Conservation (phyloP, 1,140 invertebrate species). For the Pachypeltis micranthus region DNA sequence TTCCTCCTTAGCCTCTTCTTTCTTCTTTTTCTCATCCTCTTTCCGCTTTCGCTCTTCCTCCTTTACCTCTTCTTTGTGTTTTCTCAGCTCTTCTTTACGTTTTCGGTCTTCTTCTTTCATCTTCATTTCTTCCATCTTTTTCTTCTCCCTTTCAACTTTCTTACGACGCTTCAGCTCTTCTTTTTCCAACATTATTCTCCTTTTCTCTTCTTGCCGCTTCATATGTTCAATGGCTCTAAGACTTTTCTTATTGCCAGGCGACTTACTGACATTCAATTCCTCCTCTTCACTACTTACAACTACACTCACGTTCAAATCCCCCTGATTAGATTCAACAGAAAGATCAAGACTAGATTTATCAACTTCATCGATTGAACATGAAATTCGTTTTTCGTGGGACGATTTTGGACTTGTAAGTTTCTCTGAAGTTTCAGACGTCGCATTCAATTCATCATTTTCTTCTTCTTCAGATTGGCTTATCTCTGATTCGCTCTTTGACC, state of each 20-base stretch:
- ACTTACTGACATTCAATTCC: neutral
- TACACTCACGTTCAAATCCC: neutral
- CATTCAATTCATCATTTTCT: no score
- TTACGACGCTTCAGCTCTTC: neutral
- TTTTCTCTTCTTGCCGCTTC: constrained; percentile 2
- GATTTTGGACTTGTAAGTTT: no score
- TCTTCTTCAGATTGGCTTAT: no score
- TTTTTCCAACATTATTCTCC: neutral
- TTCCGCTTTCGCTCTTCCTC: neutral
- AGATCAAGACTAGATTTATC: neutral
- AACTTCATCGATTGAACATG: neutral
- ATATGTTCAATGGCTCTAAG: neutral
- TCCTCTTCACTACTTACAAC: constrained; percentile 3
- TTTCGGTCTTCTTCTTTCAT: constrained; percentile 4
- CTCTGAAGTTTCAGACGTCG: no score
- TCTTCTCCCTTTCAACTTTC: constrained; percentile 10
- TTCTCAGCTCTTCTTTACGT: constrained; percentile 7
- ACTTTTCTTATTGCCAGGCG: neutral
- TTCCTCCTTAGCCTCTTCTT: constrained; percentile 6
- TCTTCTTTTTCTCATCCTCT: constrained; percentile 13
- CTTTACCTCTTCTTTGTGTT: constrained; percentile 14
- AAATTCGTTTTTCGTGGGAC: no score
- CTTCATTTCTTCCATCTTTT: neutral
- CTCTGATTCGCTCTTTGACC: no score
- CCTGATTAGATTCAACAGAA: neutral